Conservation (phyloP, 2,888 invertebrate genomes). For the Antheraea yamamai region DNA sequence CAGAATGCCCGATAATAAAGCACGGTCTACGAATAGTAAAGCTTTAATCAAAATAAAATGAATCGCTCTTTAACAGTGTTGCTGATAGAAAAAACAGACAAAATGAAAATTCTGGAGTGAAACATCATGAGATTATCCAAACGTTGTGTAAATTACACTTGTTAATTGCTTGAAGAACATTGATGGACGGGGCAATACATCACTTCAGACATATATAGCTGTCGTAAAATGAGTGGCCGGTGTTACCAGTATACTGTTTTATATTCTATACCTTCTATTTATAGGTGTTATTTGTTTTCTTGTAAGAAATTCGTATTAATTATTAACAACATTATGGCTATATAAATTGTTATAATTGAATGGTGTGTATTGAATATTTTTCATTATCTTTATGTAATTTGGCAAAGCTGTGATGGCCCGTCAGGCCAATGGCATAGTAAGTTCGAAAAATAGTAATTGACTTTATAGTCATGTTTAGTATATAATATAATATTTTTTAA, state of each 20-base stretch:
- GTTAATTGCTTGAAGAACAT: conserved; percentile 14
- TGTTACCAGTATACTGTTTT: not conserved
- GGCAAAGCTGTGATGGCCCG: no score
- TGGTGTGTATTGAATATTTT: no score
- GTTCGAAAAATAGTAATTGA: no score
- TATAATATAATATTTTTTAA: no score
- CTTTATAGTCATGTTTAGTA: no score
- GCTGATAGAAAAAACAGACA: not conserved
- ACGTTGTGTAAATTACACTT: conserved; percentile 7
- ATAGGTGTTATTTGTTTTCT: not conserved
- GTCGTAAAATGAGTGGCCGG: conserved; percentile 14
- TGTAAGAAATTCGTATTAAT: not conserved
- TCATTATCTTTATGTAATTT: no score
- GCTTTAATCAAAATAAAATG: conserved; percentile 12
- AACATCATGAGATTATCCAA: conserved; percentile 13
- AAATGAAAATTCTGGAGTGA: conserved; percentile 9
- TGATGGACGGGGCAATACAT: conserved; percentile 6
- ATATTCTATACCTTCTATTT: not conserved
- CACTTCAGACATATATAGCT: not conserved
- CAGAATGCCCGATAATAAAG: not conserved
- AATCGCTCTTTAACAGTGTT: conserved; percentile 13
- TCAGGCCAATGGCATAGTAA: no score
- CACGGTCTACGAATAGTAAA: conserved; percentile 8
- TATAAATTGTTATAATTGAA: no score
- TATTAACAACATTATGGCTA: not conserved